Evolutionary conservation across 2,888 invertebrate genomes (phyloP).

Genomic region (Tipula confusa): DNA sequence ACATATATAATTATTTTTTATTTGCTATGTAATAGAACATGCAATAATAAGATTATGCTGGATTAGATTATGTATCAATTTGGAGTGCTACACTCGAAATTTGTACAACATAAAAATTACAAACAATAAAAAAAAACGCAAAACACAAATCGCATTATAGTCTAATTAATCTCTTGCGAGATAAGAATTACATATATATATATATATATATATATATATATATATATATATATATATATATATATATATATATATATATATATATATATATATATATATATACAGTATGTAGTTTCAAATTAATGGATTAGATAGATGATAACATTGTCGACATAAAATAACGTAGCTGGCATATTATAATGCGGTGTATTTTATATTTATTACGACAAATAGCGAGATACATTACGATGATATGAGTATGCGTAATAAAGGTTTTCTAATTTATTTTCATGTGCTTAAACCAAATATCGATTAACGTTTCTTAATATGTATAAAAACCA

Average conservation of each 20-base stretch:
- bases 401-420: no score
- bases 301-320: not conserved
- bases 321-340: not conserved
- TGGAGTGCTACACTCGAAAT: not conserved
- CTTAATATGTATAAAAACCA: no score
- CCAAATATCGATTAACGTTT: no score
- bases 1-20: not conserved
- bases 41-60: not conserved
- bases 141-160: not conserved
- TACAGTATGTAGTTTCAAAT: not conserved
- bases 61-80: not conserved
- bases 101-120: not conserved
- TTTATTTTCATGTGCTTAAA: no score
- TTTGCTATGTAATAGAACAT: no score
- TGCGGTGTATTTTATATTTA: not conserved
- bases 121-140: not conserved
- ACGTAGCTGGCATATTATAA: not conserved
- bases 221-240: not conserved
- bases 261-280: not conserved
- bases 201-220: not conserved
- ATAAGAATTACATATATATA: not conserved
- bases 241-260: not conserved
- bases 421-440: no score
- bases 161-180: constrained; percentile 6
- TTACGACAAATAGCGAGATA: not conserved